Percentiles rank a stretch among this genome's conserved stretches.
These are phyloP conservation scores for Zophobas morio DNA, from an alignment of 1,140 invertebrate species.

Conservation along the genomic window DNA sequence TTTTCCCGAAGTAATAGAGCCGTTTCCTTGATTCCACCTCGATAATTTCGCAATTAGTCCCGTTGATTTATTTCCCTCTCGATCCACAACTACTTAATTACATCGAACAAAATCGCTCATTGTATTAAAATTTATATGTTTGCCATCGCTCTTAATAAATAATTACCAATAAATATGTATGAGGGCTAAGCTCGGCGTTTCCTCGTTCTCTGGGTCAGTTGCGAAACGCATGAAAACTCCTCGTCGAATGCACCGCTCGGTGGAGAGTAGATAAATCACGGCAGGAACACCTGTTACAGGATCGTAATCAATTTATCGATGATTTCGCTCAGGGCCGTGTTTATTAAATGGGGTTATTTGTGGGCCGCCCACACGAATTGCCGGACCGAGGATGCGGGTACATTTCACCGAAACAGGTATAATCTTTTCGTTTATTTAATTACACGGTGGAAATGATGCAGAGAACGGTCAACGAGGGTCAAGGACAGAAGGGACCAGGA, in stretches of 20 bases:
- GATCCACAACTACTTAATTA: conserved; percentile 1
- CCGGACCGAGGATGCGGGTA: conserved; percentile 16
- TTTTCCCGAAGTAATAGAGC: too few relatives aligned
- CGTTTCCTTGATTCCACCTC: background rate
- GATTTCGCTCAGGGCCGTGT: conserved; percentile 18
- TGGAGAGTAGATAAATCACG: conserved; percentile 1
- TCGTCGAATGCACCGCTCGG: background rate
- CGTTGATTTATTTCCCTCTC: background rate
- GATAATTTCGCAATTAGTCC: conserved; percentile 8
- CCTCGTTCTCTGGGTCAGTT: background rate
- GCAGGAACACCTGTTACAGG: conserved; percentile 24
- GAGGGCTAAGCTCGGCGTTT: conserved; percentile 1
- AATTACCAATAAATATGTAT: conserved; percentile 23
- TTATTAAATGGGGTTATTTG: conserved; percentile 35
- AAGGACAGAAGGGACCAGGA: conserved; percentile 18
- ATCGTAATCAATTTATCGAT: conserved; percentile 17
- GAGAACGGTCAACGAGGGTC: conserved; percentile 24
- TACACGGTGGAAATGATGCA: conserved; percentile 18
- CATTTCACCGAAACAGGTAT: conserved; percentile 39
- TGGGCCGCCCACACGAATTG: conserved; percentile 27
- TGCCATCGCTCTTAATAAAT: conserved; percentile 3
- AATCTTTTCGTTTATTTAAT: conserved; percentile 22
- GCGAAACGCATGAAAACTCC: conserved; percentile 3
- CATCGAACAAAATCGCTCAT: background rate
- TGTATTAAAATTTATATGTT: conserved; percentile 12